Evolutionary conservation across 2,797 vertebrate species (phyloP), one percentile per base, ranked within the genome.

Genomic region (Brachymystax lenok): DNA sequence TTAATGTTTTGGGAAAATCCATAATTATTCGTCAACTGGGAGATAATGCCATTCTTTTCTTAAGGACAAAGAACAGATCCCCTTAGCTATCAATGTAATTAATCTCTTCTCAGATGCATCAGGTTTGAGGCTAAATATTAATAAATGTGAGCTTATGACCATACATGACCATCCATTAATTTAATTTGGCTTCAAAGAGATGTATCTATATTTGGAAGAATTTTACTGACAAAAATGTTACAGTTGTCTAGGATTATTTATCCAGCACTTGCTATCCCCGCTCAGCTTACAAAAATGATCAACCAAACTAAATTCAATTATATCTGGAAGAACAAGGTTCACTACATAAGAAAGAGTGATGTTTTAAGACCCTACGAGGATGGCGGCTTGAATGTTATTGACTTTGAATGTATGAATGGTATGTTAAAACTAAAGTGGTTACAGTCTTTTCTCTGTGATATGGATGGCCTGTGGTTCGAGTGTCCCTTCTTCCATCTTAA

Each of bases 381-480:
- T 33, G 5, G 30, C 4, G 0, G 72, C 16, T 19, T 68, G 2
- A 75, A 78, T 28, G 69, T 21, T 4, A 72, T 75, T 59, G 66
- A 79, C 71, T 76, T 76, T 61, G 64, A 33, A 1, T 28, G 70
- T 54, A 77, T 74, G 7, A 82, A 79, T 79, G 30, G 35, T 14
- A 71, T 56, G 10, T 3, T 82, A 68, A 68, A 79, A 69, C 52
- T 74, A 0, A 76, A 77, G 19, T 79, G 77, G 77, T 61, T 79
- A 71, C 74, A 64, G 50, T 82, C 67, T 8, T 79, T 77, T 72
- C 19, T n/a, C 68, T 81, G 27, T 74, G 76, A 67, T 71, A 52
- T 50, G 27, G 33, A 35, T 35, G 33, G 33, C 5, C 33, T 35
- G 33, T 35, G 33, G 33, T 35, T 35, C 33, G 24, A 35, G 19